Conservation (phyloP, 2,888 invertebrate species). For the Xestia ashworthii region DNA sequence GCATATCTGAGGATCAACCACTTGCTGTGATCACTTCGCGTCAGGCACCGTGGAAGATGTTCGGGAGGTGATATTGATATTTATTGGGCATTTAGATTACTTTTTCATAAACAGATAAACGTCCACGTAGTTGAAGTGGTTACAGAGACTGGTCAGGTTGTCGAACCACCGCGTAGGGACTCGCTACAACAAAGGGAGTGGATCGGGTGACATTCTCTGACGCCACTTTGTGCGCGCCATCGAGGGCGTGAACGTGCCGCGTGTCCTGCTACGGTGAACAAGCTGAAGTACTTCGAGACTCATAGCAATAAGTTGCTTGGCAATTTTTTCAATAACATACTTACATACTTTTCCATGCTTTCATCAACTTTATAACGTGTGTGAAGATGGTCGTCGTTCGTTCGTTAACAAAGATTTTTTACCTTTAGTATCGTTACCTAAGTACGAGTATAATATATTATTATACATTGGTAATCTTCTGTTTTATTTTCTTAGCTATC, state of each 20-base stretch:
- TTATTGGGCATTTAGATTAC: conserved; percentile 77
- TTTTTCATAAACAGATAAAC: conserved; percentile 73
- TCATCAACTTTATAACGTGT: not conserved
- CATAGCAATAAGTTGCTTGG: conserved; percentile 10
- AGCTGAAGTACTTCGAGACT: conserved; percentile 38
- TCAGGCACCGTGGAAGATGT: conserved; percentile 76
- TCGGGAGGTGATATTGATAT: conserved; percentile 62
- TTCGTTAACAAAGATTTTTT: not conserved
- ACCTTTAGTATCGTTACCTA: not conserved
- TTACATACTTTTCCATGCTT: not conserved
- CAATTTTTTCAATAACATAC: not conserved
- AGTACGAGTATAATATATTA: no score
- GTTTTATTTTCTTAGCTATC: not conserved
- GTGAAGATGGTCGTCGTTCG: not conserved
- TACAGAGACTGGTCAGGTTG: conserved; percentile 87
- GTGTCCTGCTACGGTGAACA: conserved; percentile 57
- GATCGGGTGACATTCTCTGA: conserved; percentile 80
- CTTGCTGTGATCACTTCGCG: conserved; percentile 69
- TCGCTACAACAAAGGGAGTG: conserved; percentile 77
- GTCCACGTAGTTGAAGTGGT: conserved; percentile 84
- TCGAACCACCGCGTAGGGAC: conserved; percentile 79
- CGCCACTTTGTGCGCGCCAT: conserved; percentile 81
- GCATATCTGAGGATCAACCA: conserved; percentile 74
- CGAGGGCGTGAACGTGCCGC: conserved; percentile 80
- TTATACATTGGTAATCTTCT: not conserved